Base-by-base conservation (phyloP, 2,888 invertebrate species). In the Pandemis cinnamomeana region DNA sequence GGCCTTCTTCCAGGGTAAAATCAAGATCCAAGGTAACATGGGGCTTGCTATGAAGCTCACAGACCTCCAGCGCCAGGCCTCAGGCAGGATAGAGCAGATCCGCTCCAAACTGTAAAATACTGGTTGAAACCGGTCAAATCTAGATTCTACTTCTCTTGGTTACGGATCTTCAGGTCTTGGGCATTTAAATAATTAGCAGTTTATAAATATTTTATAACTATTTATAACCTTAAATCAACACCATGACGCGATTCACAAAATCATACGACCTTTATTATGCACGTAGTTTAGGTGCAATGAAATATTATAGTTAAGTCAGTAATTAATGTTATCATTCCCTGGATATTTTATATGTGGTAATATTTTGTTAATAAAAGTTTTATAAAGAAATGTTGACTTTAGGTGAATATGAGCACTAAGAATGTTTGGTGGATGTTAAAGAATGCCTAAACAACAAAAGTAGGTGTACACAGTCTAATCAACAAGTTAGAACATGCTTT, bases 21-120 rank as follows among this genome's bases (percentile, higher is more conserved):
- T 98, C 73, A 99, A 99, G 93, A 97, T 99, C 75, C 97, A 98
- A 87, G 99, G 99, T 48, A 99, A 99, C 88, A 98, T 99, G 97
- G 99, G 98, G 0, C 92, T 99, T 61, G 99, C 99, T 2, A 97
- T 99, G 97, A 99, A 99, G 88, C 92, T 99, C 74, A 96, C 97
- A 27, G 97, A 98, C 78, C 89, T 99, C 77, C 98, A 98, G 83
- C 95, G 96, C 75, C 95, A 96, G 7, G 97, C 97, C 0, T 95
- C 96, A 5, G 95, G 95, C 58, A 96, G 96, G 83, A 97, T 98
- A 82, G 97, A 96, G 51, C 91, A 95, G 36, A 93, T 98, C 71
- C 95, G 97, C 71, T 95, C 98, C 3, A 98, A 97, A 90, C 90
- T 98, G 86, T 98, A 96, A 96, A 48, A 41, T 72, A 74, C 73